Conservation (phyloP, 2,797 vertebrate species). For the Protonibea diacanthus region DNA sequence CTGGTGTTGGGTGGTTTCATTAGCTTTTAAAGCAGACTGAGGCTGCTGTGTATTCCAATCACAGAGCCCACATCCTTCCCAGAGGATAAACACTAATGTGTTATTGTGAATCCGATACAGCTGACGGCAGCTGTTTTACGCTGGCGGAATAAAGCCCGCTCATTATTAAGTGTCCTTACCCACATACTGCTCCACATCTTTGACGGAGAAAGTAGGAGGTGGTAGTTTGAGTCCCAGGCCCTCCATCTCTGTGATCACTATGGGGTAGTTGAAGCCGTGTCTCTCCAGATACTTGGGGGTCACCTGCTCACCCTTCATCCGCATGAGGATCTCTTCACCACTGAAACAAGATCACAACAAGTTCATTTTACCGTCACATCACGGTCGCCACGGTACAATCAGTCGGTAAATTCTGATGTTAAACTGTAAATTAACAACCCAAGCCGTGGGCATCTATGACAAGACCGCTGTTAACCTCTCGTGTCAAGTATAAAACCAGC, state of each 20-base stretch:
- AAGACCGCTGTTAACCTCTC: neutral
- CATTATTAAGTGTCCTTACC: slow-evolving; percentile 86
- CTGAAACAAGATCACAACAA: slow-evolving; percentile 74
- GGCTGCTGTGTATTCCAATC: slow-evolving; percentile 19
- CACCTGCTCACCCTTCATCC: slow-evolving; percentile 94
- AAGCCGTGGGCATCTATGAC: neutral
- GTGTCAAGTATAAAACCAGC: neutral
- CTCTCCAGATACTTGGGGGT: slow-evolving; percentile 95
- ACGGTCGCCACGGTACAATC: too few relatives aligned
- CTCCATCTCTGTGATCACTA: slow-evolving; percentile 92
- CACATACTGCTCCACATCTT: slow-evolving; percentile 96
- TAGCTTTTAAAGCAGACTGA: slow-evolving; percentile 53
- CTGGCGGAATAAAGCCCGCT: neutral
- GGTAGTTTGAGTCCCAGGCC: slow-evolving; percentile 95
- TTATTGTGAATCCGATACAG: slow-evolving; percentile 38
- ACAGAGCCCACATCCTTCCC: slow-evolving; percentile 34
- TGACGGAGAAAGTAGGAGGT: slow-evolving; percentile 90
- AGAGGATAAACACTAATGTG: slow-evolving; percentile 35
- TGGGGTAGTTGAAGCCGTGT: slow-evolving; percentile 94
- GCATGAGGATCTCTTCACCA: slow-evolving; percentile 92
- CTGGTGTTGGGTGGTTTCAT: slow-evolving; percentile 54
- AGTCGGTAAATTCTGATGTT: neutral
- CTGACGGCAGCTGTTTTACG: slow-evolving; percentile 6
- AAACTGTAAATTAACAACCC: neutral
- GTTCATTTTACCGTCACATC: neutral